These are phyloP conservation scores for Acleris holmiana DNA, from an alignment of 2,888 invertebrate genomes.

Conservation along the genomic window DNA sequence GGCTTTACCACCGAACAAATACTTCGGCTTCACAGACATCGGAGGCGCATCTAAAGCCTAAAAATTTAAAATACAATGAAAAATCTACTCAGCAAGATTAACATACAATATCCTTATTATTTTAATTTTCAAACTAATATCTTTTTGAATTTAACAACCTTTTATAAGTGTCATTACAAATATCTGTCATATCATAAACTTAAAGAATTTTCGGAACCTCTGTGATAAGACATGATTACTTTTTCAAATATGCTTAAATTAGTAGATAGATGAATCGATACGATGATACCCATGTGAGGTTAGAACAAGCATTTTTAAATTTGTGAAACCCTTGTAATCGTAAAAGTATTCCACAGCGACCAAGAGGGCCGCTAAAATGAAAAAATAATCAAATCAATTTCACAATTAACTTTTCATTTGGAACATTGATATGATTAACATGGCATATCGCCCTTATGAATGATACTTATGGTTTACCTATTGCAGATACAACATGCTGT, in stretches of 20 bases:
- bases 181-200: background rate
- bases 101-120: slow-evolving; percentile 13
- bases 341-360: background rate
- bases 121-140: background rate
- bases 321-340: slow-evolving; percentile 15
- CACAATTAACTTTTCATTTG: slow-evolving; percentile 50
- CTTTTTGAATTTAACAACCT: background rate
- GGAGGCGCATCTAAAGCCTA: slow-evolving; percentile 76
- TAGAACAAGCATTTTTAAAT: slow-evolving; percentile 27
- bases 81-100: slow-evolving; percentile 44
- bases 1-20: slow-evolving; percentile 87
- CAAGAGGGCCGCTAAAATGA: slow-evolving; percentile 44
- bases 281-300: slow-evolving; percentile 25
- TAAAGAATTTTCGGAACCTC: slow-evolving; percentile 13
- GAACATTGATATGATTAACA: slow-evolving; percentile 65
- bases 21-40: slow-evolving; percentile 77
- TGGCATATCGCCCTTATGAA: slow-evolving; percentile 79
- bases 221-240: slow-evolving; percentile 55
- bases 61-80: slow-evolving; percentile 60
- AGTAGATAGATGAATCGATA: slow-evolving; percentile 16
- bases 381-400: slow-evolving; percentile 69
- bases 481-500: slow-evolving; percentile 77
- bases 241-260: slow-evolving; percentile 43
- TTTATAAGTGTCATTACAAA: background rate
- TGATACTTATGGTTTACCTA: slow-evolving; percentile 85